Evolutionary conservation across 2,888 invertebrate species (phyloP).

Genomic region (Chirona hameri): DNA sequence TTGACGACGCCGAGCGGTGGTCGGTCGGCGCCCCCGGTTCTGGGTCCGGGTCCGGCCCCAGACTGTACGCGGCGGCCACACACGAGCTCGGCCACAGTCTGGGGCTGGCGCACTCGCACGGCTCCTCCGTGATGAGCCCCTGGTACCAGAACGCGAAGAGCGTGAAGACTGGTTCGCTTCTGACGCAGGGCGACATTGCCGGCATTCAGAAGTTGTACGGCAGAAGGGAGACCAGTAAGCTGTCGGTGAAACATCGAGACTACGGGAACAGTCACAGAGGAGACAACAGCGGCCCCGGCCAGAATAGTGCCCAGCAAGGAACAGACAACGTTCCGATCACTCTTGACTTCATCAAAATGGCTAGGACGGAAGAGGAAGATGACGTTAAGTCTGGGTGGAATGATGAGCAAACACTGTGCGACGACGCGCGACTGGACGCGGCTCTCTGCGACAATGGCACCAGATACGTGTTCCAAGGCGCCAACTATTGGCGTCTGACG

Average conservation of each 20-base stretch:
- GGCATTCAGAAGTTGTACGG: not conserved
- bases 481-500: conserved; percentile 81
- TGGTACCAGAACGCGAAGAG: conserved; percentile 62
- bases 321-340: no score
- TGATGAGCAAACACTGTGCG: conserved; percentile 56
- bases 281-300: no score
- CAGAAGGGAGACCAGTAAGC: no score
- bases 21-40: conserved; percentile 44
- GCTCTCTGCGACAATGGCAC: conserved; percentile 62
- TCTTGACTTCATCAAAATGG: no score
- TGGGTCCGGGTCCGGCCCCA: conserved; percentile 78
- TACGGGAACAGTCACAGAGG: no score
- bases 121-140: conserved; percentile 90
- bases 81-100: conserved; percentile 97
- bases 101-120: conserved; percentile 91
- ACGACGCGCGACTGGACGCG: conserved; percentile 58
- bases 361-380: not conserved
- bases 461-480: conserved; percentile 86
- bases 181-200: not conserved
- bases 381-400: conserved; percentile 33
- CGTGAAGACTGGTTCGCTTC: not conserved
- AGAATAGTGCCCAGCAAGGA: no score
- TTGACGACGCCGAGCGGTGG: conserved; percentile 79
- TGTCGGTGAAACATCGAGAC: no score
- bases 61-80: conserved; percentile 90